Evolutionary conservation across 2,797 vertebrate genomes (phyloP).

Genomic region (Harpagifer antarcticus): DNA sequence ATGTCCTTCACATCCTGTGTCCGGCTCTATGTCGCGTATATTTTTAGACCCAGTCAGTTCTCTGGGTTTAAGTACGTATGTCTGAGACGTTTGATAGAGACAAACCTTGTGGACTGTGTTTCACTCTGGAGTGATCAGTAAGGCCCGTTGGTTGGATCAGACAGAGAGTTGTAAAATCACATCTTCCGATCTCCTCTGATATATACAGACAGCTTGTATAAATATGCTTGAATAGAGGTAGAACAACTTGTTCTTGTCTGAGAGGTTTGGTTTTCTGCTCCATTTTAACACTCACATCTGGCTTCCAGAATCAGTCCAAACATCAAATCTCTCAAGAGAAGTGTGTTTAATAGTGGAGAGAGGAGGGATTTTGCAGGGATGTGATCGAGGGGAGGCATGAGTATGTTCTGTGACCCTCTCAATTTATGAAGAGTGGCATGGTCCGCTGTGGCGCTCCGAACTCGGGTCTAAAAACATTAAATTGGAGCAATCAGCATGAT

Average conservation of each 20-base stretch:
- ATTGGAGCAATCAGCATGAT: slow-evolving; percentile 44
- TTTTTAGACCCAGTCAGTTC: slow-evolving; percentile 63
- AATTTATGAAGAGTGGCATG: slow-evolving; percentile 39
- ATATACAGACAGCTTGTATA: slow-evolving; percentile 40
- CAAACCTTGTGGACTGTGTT: slow-evolving; percentile 37
- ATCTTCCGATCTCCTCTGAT: slow-evolving; percentile 42
- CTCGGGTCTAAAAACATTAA: slow-evolving; percentile 52
- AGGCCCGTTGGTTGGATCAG: slow-evolving; percentile 30
- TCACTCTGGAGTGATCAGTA: slow-evolving; percentile 33
- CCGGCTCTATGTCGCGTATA: slow-evolving; percentile 64
- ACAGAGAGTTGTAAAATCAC: slow-evolving; percentile 28
- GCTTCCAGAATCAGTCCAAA: slow-evolving; percentile 18
- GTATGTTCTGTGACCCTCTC: slow-evolving; percentile 37
- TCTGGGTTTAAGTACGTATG: slow-evolving; percentile 58
- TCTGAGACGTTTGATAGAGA: slow-evolving; percentile 65
- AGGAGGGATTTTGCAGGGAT: slow-evolving; percentile 26
- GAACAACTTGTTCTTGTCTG: slow-evolving; percentile 38
- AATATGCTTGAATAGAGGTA: slow-evolving; percentile 24
- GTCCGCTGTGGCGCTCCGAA: slow-evolving; percentile 36
- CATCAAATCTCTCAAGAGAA: slow-evolving; percentile 28
- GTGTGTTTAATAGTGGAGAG: slow-evolving; percentile 7
- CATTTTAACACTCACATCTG: slow-evolving; percentile 20
- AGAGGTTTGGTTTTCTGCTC: slow-evolving; percentile 35
- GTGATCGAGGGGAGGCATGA: slow-evolving; percentile 17
- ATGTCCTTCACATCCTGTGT: slow-evolving; percentile 68